Percentiles rank a stretch among this genome's conserved stretches.
Conservation (phyloP, 2,113 vertebrate genomes). For the Carassius auratus region DNA sequence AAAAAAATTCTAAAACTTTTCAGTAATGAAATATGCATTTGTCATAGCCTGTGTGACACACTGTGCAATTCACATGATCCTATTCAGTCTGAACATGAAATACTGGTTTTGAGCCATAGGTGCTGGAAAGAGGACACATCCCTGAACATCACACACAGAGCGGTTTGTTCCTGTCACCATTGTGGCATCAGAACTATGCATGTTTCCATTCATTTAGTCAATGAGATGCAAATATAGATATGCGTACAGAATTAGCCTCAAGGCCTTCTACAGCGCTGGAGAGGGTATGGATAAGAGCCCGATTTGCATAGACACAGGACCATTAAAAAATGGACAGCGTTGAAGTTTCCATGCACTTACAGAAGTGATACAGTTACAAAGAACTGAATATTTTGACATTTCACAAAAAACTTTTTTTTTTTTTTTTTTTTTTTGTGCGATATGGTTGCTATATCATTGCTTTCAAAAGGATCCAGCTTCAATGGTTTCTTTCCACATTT, state of each 20-base stretch:
- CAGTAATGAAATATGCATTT: background rate
- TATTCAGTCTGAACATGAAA: constrained; percentile 56
- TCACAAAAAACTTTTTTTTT: too few relatives aligned
- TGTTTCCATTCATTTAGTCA: constrained; percentile 29
- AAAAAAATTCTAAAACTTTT: background rate
- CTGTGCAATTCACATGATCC: constrained; percentile 66
- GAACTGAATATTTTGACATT: background rate
- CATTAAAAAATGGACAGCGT: background rate
- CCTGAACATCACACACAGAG: background rate
- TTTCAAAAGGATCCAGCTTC: background rate
- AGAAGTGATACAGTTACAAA: background rate
- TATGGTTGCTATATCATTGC: background rate
- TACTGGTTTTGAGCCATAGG: constrained; percentile 20
- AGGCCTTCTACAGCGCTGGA: background rate
- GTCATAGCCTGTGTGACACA: background rate
- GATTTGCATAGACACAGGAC: constrained; percentile 33
- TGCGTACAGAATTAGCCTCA: constrained; percentile 6
- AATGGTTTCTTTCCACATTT: background rate
- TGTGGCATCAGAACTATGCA: constrained; percentile 26
- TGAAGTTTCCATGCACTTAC: constrained; percentile 1
- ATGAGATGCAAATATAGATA: constrained; percentile 35
- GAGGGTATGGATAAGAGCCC: background rate
- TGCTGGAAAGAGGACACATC: background rate
- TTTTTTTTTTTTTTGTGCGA: background rate
- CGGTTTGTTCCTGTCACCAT: background rate